Percentiles rank a stretch among this genome's conserved stretches.
Evolutionary conservation across 2,888 invertebrate species (phyloP).

Genomic region (Abrostola triplasia): DNA sequence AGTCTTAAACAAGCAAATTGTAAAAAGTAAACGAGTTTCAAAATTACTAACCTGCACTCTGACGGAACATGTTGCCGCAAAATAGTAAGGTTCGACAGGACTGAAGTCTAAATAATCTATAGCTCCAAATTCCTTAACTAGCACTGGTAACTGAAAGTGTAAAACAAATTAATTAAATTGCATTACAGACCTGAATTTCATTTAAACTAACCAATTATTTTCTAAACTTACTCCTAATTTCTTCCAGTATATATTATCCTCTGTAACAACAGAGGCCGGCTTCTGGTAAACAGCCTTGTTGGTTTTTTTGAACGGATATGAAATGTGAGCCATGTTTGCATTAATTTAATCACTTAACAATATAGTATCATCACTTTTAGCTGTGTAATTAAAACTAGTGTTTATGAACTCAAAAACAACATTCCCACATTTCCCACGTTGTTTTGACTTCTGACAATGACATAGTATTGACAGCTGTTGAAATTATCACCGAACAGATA

Average conservation of each 20-base stretch:
- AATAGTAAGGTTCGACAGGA: conserved; percentile 95
- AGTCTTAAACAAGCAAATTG: not conserved
- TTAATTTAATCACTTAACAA: conserved; percentile 4
- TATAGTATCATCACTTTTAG: conserved; percentile 21
- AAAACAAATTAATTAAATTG: conserved; percentile 14
- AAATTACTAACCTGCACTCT: conserved; percentile 89
- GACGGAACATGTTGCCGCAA: conserved; percentile 97
- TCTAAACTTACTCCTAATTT: conserved; percentile 92
- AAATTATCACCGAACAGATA: conserved; percentile 8
- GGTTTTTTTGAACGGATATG: conserved; percentile 91
- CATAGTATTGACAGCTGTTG: conserved; percentile 11
- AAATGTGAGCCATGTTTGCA: conserved; percentile 76
- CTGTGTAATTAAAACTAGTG: not conserved
- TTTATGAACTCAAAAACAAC: not conserved
- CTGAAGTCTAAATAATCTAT: conserved; percentile 97
- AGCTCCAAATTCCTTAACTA: conserved; percentile 97
- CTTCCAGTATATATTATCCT: conserved; percentile 96
- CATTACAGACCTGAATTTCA: not conserved
- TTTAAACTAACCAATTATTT: not conserved
- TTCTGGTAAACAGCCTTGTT: conserved; percentile 91
- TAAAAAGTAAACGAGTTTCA: not conserved
- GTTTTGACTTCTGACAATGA: conserved; percentile 44
- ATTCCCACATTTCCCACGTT: conserved; percentile 32
- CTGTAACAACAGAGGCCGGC: conserved; percentile 90
- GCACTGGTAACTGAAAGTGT: conserved; percentile 91